These are phyloP conservation scores for Orbicella faveolata DNA, from an alignment of 64 coral and sea anemone species.

Conservation along the genomic window DNA sequence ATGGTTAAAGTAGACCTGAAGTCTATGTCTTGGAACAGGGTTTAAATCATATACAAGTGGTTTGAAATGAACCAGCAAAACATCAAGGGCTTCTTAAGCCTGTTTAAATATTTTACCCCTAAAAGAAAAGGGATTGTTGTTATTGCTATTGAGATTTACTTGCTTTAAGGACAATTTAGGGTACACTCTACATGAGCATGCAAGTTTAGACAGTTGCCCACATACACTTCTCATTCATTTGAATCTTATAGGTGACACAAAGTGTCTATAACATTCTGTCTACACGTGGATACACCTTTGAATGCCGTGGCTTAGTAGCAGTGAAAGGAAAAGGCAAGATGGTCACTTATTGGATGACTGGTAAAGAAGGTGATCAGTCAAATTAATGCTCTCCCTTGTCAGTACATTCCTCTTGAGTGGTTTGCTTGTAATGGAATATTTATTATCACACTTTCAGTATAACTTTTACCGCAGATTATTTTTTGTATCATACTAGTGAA, in stretches of 20 bases:
- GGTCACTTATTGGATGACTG: conserved; percentile 97
- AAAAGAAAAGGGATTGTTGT: no score
- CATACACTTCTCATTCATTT: background rate
- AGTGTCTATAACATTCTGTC: conserved; percentile 95
- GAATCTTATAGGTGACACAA: conserved; percentile 65
- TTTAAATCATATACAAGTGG: no score
- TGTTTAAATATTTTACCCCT: no score
- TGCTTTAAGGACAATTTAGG: no score
- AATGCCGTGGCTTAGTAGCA: conserved; percentile 91
- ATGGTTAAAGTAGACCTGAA: no score
- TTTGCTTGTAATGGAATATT: background rate
- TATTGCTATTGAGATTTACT: no score
- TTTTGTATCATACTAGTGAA: background rate
- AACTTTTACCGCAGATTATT: background rate
- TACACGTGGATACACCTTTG: conserved; percentile 95
- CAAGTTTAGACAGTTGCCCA: no score
- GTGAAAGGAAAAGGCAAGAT: conserved; percentile 99
- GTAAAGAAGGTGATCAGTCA: conserved; percentile 82
- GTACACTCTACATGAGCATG: no score
- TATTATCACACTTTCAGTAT: background rate
- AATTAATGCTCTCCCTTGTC: background rate
- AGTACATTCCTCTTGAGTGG: background rate
- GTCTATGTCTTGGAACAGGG: no score
- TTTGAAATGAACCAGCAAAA: no score
- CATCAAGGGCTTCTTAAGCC: no score